phyloP scores from a whole-genome alignment of 2,113 vertebrate species.

The Stigmatopora nigra region DNA sequence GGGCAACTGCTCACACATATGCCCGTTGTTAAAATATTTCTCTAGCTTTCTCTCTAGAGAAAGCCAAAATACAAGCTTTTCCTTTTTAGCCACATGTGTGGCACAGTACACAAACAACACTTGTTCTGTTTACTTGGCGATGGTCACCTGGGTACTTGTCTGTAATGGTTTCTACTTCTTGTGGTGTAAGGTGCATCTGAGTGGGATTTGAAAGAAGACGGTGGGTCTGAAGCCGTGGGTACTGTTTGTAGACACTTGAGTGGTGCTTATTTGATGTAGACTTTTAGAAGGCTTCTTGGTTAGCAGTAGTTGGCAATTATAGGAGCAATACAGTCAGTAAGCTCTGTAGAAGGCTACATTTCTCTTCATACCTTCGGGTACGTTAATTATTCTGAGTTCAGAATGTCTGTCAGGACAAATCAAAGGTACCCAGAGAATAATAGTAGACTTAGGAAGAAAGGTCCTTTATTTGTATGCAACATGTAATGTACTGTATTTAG shows the following conservation, averaged over 20 bases:
- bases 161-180: conserved; percentile 33
- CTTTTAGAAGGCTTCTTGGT: conserved; percentile 30
- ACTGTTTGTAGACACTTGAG: background rate
- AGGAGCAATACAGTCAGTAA: conserved; percentile 38
- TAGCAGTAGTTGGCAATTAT: conserved; percentile 64
- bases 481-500: conserved; percentile 33
- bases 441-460: conserved; percentile 22
- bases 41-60: conserved; percentile 25
- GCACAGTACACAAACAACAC: conserved; percentile 42
- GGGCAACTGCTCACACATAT: background rate
- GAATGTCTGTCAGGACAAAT: conserved; percentile 63
- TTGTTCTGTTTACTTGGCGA: conserved; percentile 43
- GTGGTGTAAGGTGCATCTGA: conserved; percentile 37
- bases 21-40: background rate
- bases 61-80: conserved; percentile 25
- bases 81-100: conserved; percentile 7
- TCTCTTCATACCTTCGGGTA: conserved; percentile 41
- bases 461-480: conserved; percentile 57
- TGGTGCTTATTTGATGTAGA: conserved; percentile 21
- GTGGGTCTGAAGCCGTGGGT: conserved; percentile 6
- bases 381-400: conserved; percentile 53
- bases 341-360: conserved; percentile 50
- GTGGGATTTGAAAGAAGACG: conserved; percentile 42
- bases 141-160: conserved; percentile 35
- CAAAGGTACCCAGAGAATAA: conserved; percentile 38